These are phyloP conservation scores for Podiceps cristatus DNA, from an alignment of 2,113 vertebrate species.

Conservation along the genomic window DNA sequence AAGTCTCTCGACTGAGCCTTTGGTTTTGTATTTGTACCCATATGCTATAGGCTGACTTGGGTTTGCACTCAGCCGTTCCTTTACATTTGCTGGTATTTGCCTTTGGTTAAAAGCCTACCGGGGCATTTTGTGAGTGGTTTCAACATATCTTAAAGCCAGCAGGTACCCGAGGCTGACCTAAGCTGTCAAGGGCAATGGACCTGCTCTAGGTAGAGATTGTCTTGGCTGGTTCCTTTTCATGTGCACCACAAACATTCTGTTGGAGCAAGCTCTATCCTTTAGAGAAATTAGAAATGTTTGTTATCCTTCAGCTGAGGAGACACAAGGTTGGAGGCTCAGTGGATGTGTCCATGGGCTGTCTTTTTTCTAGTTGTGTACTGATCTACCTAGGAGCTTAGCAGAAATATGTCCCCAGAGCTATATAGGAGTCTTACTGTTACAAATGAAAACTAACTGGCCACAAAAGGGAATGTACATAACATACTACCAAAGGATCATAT, in stretches of 20 bases:
- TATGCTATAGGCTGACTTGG: not conserved
- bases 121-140: not conserved
- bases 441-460: not conserved
- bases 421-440: not conserved
- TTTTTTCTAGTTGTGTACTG: not conserved
- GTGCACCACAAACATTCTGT: not conserved
- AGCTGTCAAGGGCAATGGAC: not conserved
- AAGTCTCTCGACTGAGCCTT: not conserved
- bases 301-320: not conserved
- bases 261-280: not conserved
- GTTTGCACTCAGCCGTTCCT: not conserved
- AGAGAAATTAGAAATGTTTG: not conserved
- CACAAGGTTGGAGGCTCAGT: not conserved
- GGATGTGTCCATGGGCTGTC: not conserved
- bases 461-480: not conserved
- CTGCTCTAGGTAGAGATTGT: not conserved
- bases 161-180: not conserved
- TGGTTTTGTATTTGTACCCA: not conserved
- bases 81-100: not conserved
- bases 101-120: not conserved
- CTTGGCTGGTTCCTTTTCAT: not conserved
- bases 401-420: not conserved
- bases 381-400: not conserved
- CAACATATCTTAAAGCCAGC: not conserved
- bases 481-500: not conserved